Evolutionary conservation across 1,140 invertebrate genomes (phyloP), one percentile per base, ranked within the genome.

Genomic region (Bombus impatiens): DNA sequence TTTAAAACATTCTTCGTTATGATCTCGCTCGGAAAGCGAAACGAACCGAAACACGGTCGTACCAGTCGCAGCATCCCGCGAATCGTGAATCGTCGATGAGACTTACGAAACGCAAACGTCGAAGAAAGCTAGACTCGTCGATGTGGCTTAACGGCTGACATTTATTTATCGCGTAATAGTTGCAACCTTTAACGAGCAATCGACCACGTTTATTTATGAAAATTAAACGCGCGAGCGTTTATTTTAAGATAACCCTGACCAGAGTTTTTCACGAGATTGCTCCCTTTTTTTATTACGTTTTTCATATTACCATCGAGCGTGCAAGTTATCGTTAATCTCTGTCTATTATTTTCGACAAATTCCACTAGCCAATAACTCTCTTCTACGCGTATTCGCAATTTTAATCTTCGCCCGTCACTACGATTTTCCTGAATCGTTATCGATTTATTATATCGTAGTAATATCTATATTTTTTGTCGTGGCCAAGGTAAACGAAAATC

Each of bases 401-500:
- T 53, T 8, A 0, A 53, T 5, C 2, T 15, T 44, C 3, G 13
- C 44, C 5, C 44, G 44, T 44, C 13, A 0, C 0, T 15, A 15
- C 44, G 3, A 44, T 22, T 8, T 53, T 22, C 47, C 0, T 18
- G 0, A 8, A 22, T 53, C 0, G 2, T 22, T 8, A 0, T 53
- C 47, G 5, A 22, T 0, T 18, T 8, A 8, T 22, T 22, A 0
- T 15, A 1, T 18, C 44, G 15, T 47, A 5, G 13, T 1, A 1
- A 47, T 2, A 47, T 47, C 0, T 47, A 47, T 47, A 47, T 15
- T 15, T 15, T 1, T 47, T 15, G 44, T 47, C 15, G 15, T 5
- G 22, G 22, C 10, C 28, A 77, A 28, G 59, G 35, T 57, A 59
- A 59, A 59, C n/a, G 75, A 62, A 78, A 28, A 78, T 78, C 76